These are phyloP conservation scores for Vanessa atalanta DNA, from an alignment of 1,140 invertebrate species.

Conservation along the genomic window DNA sequence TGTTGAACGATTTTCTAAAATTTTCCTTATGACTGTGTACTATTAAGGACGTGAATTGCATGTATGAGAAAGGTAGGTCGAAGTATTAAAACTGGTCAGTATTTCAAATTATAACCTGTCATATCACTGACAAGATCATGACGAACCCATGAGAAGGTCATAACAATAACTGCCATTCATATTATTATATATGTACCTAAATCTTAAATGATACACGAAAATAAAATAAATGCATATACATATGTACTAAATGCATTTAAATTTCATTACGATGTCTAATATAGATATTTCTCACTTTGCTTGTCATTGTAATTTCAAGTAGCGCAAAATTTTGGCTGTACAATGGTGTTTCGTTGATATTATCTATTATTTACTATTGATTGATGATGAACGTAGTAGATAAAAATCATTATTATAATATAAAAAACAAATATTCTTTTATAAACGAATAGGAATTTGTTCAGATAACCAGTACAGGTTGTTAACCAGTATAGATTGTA, in stretches of 20 bases:
- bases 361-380: no score
- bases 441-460: no score
- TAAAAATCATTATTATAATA: no score
- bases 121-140: slow-evolving; percentile 70
- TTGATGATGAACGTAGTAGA: no score
- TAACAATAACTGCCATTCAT: slow-evolving; percentile 37
- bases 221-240: not conserved
- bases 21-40: slow-evolving; percentile 34
- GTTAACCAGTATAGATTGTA: no score
- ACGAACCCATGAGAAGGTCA: slow-evolving; percentile 68
- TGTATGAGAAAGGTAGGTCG: slow-evolving; percentile 35
- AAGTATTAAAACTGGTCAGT: slow-evolving; percentile 46
- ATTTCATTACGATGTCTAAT: not conserved
- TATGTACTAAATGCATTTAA: not conserved
- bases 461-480: no score
- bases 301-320: no score
- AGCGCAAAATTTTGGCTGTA: no score
- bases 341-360: no score
- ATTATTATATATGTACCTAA: slow-evolving; percentile 28
- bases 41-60: slow-evolving; percentile 52
- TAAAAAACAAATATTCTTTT: no score
- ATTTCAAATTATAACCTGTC: slow-evolving; percentile 76
- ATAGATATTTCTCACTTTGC: no score
- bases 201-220: slow-evolving; percentile 14
- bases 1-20: slow-evolving; percentile 45